phyloP scores from a whole-genome alignment of 2,113 vertebrate genomes.

The Calcarius ornatus region DNA sequence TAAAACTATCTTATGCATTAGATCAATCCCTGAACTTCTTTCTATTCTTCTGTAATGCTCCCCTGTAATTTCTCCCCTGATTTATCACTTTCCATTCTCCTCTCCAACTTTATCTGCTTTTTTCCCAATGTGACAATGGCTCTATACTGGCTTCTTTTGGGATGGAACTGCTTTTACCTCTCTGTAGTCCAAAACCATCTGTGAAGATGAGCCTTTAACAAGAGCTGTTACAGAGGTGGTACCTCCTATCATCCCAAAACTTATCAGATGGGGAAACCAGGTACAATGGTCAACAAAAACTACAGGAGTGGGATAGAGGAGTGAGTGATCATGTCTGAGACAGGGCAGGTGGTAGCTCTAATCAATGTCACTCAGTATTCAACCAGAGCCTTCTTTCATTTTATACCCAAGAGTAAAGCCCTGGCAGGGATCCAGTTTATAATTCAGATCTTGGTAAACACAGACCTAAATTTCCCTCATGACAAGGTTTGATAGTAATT shows the following conservation, averaged over 20 bases:
- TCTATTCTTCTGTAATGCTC: not conserved
- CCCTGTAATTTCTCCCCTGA: not conserved
- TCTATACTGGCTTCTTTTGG: not conserved
- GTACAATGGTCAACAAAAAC: not conserved
- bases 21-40: not conserved
- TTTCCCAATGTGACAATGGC: not conserved
- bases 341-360: constrained; percentile 3
- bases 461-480: not conserved
- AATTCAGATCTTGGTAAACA: constrained; percentile 34
- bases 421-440: constrained; percentile 11
- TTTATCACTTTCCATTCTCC: not conserved
- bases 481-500: constrained; percentile 38
- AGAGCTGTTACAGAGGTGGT: not conserved
- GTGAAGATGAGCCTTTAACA: not conserved
- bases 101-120: not conserved
- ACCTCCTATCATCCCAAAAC: not conserved
- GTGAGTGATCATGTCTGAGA: not conserved
- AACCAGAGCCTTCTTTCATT: not conserved
- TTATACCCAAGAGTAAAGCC: constrained; percentile 28
- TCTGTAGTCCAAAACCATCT: not conserved
- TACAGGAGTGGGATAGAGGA: not conserved
- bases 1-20: not conserved
- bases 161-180: not conserved
- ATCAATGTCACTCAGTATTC: not conserved
- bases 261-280: not conserved